These are phyloP conservation scores for Periparus ater DNA, from an alignment of 2,797 vertebrate genomes.

Conservation along the genomic window DNA sequence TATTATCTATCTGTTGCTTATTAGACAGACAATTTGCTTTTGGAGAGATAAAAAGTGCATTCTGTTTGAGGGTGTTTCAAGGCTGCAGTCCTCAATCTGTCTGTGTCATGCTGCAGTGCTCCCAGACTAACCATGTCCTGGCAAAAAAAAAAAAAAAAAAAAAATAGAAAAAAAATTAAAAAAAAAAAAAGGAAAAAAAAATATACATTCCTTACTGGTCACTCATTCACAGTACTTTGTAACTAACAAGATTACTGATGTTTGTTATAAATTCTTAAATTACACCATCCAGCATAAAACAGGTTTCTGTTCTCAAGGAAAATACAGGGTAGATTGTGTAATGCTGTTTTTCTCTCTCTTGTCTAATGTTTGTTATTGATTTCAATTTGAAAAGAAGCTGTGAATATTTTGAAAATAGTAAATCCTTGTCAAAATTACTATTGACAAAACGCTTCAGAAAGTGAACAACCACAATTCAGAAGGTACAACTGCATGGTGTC, in stretches of 20 bases:
- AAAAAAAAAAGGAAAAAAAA: too few species aligned
- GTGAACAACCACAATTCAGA: not conserved
- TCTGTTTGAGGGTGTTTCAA: not conserved
- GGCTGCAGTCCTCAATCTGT: not conserved
- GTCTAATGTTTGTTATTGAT: constrained; percentile 19
- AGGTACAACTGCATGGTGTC: not conserved
- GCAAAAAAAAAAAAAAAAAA: too few species aligned
- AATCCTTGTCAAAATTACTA: not conserved
- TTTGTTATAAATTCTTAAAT: not conserved
- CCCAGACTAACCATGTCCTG: not conserved
- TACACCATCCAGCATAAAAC: not conserved
- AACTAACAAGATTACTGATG: not conserved
- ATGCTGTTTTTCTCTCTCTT: not conserved
- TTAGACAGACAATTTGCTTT: not conserved
- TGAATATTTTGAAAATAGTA: constrained; percentile 48
- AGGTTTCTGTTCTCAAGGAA: not conserved
- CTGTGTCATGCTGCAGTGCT: not conserved
- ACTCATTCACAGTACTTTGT: not conserved
- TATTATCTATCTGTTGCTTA: not conserved
- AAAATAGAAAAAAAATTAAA: too few species aligned
- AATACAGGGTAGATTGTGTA: not conserved
- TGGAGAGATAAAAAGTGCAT: not conserved
- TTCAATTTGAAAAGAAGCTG: constrained; percentile 24
- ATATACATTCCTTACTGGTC: not conserved
- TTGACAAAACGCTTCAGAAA: constrained; percentile 28